Evolutionary conservation across 2,888 invertebrate species (phyloP).

Genomic region (Macrophya annulata): DNA sequence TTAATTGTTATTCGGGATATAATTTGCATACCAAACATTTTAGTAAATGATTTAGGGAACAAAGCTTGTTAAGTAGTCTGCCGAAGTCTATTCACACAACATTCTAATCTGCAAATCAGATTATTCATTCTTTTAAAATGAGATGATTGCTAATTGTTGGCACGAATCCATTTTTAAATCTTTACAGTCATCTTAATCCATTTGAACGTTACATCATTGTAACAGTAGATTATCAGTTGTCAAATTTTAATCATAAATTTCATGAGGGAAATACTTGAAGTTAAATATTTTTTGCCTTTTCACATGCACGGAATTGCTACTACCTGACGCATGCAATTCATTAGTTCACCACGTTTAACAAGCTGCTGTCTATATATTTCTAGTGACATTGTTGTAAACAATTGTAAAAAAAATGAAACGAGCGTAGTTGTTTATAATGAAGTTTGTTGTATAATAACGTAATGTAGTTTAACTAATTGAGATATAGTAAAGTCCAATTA

Average conservation of each 20-base stretch:
- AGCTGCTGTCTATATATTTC: slow-evolving; percentile 58
- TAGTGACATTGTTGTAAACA: slow-evolving; percentile 72
- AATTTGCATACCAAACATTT: slow-evolving; percentile 13
- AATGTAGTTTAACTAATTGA: slow-evolving; percentile 68
- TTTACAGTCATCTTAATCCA: neutral
- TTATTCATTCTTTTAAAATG: slow-evolving; percentile 7
- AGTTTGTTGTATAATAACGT: slow-evolving; percentile 74
- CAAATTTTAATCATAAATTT: neutral
- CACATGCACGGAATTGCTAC: slow-evolving; percentile 29
- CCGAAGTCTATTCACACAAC: slow-evolving; percentile 18
- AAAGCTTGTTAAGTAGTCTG: slow-evolving; percentile 27
- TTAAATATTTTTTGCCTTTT: slow-evolving; percentile 12
- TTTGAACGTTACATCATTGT: neutral
- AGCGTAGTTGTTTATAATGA: slow-evolving; percentile 72
- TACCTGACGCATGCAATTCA: slow-evolving; percentile 10
- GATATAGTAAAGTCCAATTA: slow-evolving; percentile 66
- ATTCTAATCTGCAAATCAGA: slow-evolving; percentile 12
- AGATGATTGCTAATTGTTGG: slow-evolving; percentile 6
- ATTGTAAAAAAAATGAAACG: slow-evolving; percentile 65
- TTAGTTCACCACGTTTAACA: slow-evolving; percentile 35
- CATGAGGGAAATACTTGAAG: neutral
- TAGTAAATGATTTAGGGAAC: slow-evolving; percentile 26
- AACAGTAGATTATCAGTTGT: slow-evolving; percentile 2
- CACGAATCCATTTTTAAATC: neutral
- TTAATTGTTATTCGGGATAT: slow-evolving; percentile 16